A percentile compares a stretch with the other conserved stretches of the same genome.
These are phyloP conservation scores for Polylopha cassiicola DNA, from an alignment of 2,888 invertebrate genomes.

Conservation along the genomic window DNA sequence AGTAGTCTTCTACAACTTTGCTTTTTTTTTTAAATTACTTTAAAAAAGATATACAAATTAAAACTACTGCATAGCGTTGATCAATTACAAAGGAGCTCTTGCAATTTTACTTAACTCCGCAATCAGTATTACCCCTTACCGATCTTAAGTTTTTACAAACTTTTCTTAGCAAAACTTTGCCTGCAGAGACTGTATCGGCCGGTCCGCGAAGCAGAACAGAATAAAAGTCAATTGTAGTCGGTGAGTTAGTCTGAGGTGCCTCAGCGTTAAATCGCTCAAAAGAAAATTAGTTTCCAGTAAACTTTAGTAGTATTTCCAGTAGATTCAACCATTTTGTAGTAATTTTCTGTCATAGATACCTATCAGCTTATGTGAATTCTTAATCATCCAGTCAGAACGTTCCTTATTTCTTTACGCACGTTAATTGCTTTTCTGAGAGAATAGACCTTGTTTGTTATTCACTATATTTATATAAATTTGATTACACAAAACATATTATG, in stretches of 20 bases:
- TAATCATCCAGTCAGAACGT: too few relatives aligned
- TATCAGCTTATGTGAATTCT: conserved; percentile 21
- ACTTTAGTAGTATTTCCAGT: conserved; percentile 41
- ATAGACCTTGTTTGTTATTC: too few relatives aligned
- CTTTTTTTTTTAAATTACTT: too few relatives aligned
- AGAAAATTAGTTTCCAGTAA: conserved; percentile 48
- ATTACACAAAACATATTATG: too few relatives aligned
- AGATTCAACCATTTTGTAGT: conserved; percentile 59
- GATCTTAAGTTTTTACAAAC: conserved; percentile 20
- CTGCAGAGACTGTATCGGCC: conserved; percentile 26
- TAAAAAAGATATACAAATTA: conserved; percentile 14
- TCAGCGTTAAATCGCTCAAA: conserved; percentile 47
- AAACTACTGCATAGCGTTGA: conserved; percentile 15
- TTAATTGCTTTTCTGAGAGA: too few relatives aligned
- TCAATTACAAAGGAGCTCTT: conserved; percentile 5
- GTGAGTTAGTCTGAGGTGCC: conserved; percentile 29
- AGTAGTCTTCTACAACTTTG: too few relatives aligned
- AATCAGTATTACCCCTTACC: conserved; percentile 15
- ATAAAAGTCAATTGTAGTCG: conserved; percentile 43
- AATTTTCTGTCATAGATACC: conserved; percentile 41
- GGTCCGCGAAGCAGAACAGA: conserved; percentile 31
- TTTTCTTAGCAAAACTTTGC: conserved; percentile 10
- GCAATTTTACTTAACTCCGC: conserved; percentile 13
- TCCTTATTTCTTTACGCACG: too few relatives aligned
- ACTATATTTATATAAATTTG: too few relatives aligned